Base-by-base conservation (phyloP, 1,140 invertebrate species). In the Campoletis sonorensis region DNA sequence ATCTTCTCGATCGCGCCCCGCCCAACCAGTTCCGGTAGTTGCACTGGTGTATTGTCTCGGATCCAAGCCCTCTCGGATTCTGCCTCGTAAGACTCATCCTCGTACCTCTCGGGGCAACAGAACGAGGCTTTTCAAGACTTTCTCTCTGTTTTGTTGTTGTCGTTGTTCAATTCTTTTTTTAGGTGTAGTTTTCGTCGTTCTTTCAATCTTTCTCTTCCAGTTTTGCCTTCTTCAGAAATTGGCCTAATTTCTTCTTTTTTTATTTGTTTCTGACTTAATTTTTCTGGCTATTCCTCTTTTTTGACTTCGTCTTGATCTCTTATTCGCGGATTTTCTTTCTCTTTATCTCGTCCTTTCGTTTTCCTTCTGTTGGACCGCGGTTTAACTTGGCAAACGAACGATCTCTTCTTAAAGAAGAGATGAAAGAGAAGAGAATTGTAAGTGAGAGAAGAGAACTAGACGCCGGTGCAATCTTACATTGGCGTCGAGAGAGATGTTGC, bases 11-110 rank as follows among this genome's bases (percentile, higher is more conserved):
- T 64, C 23, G 61, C 23, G 61, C 61, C 61, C 61, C 61, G 61
- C 61, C 61, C 61, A 23, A 64, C 61, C 61, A 64, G 61, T 64
- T 64, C 61, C 61, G 61, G 61, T 64, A 64, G 21, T 64, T 64
- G 21, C 61, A 23, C 21, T 27, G 7, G 21, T 64, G 61, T 21
- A 8, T 54, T 54, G 18, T 54, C 51, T 54, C 51, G 16, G 4
- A 54, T 21, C 16, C 51, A 11, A n/a, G 4, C 16, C 16, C n/a
- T 54, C 51, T 4, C 51, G 7, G 1, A n/a, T 54, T 4, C 51
- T 54, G n/a, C 5, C 40, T 13, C n/a, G 5, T n/a, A 4, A 51
- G 13, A 18, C 16, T 54, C 51, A 21, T 54, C 51, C 18, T 18
- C 51, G 51, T 18, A 54, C 1, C 51, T 54, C 40, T 13, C 40